A percentile compares a stretch with the other conserved stretches of the same genome.
Conservation (phyloP, 2,797 vertebrate species). For the Mycteria americana region DNA sequence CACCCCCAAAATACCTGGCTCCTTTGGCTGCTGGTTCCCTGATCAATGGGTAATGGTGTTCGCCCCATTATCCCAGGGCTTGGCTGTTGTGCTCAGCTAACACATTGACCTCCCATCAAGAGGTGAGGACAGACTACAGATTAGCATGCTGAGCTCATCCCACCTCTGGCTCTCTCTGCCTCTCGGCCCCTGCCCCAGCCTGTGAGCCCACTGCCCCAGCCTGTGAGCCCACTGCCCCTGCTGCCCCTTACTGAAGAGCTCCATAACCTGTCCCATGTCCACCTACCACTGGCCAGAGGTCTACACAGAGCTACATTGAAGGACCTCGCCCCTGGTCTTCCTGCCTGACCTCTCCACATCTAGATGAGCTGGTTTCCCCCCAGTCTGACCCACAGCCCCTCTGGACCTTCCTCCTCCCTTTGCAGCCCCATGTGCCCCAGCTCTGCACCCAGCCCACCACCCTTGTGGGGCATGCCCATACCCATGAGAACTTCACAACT, state of each 20-base stretch:
- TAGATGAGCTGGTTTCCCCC: background rate
- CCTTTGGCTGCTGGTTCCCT: background rate
- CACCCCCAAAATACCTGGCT: background rate
- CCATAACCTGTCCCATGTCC: background rate
- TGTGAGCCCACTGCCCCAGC: background rate
- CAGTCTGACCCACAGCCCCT: background rate
- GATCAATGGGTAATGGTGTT: too few species aligned
- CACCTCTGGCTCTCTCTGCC: background rate
- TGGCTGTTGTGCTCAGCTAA: background rate
- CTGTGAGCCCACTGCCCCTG: background rate
- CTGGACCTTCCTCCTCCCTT: background rate
- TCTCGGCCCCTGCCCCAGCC: background rate
- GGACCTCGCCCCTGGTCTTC: background rate
- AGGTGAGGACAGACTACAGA: background rate
- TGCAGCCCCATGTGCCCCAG: background rate
- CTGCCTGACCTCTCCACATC: background rate
- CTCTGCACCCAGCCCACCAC: background rate
- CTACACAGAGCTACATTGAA: background rate
- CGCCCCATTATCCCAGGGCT: rapidly evolving
- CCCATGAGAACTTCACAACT: background rate
- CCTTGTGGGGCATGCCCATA: background rate
- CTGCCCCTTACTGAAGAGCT: background rate
- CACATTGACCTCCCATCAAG: background rate
- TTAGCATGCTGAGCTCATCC: background rate
- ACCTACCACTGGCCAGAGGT: background rate